phyloP scores from a whole-genome alignment of 2,797 vertebrate genomes.

The Macrochelys suwanniensis region DNA sequence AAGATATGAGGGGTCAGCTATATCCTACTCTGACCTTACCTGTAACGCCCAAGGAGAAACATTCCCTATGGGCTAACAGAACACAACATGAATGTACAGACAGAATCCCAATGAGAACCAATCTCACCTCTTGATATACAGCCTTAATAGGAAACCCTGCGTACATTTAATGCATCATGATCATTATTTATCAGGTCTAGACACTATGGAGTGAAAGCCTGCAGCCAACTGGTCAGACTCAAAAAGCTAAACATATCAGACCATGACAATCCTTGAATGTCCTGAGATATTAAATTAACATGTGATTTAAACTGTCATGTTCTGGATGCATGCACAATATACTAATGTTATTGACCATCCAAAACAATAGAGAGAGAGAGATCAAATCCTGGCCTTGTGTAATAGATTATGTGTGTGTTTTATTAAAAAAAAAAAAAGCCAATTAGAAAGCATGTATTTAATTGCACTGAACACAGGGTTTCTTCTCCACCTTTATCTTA shows the following conservation, averaged over 20 bases:
- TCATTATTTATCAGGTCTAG: neutral
- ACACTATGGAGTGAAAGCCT: neutral
- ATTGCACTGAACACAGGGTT: neutral
- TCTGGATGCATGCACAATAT: neutral
- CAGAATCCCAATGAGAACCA: neutral
- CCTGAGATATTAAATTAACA: neutral
- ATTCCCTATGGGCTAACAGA: neutral
- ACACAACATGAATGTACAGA: accelerated
- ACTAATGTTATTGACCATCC: neutral
- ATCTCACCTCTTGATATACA: neutral
- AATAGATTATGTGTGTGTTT: neutral
- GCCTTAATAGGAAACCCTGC: neutral
- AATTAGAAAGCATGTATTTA: neutral
- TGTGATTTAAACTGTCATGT: neutral
- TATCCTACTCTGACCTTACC: neutral
- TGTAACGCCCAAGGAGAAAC: accelerated
- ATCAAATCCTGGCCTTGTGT: neutral
- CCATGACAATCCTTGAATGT: neutral
- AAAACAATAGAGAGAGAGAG: neutral
- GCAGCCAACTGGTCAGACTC: neutral
- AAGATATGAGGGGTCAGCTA: neutral
- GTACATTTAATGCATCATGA: neutral
- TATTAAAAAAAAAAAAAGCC: neutral
- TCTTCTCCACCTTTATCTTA: neutral
- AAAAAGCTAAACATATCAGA: neutral